Conservation (phyloP, 1,140 invertebrate genomes). For the Akabosia matsudoensis region DNA sequence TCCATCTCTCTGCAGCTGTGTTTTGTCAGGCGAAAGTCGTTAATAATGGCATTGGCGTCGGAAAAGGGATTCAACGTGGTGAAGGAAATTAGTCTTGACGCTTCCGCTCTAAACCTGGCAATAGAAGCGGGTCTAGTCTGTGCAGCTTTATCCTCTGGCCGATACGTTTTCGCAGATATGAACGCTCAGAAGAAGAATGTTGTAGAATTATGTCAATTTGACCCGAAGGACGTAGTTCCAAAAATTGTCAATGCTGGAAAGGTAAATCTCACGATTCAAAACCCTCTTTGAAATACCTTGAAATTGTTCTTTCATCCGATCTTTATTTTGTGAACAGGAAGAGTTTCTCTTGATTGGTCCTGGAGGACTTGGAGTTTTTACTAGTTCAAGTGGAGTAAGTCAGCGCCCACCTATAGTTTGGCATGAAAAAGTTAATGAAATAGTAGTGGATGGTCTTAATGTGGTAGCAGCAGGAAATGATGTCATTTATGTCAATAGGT, state of each 20-base stretch:
- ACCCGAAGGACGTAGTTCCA: constrained; percentile 34
- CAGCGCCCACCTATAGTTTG: constrained; percentile 58
- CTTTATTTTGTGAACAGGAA: constrained; percentile 45
- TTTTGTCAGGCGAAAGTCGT: constrained; percentile 35
- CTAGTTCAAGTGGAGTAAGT: constrained; percentile 57
- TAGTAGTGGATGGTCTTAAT: constrained; percentile 40
- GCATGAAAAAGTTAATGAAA: constrained; percentile 50
- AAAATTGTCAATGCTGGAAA: constrained; percentile 43
- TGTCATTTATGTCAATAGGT: constrained; percentile 41
- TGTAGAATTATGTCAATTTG: constrained; percentile 42
- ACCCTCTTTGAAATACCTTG: not conserved
- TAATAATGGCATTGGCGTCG: constrained; percentile 37
- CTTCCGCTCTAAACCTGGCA: constrained; percentile 30
- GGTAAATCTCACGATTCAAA: constrained; percentile 25
- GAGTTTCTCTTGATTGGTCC: constrained; percentile 53
- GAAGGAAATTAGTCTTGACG: constrained; percentile 40
- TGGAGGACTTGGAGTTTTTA: constrained; percentile 59
- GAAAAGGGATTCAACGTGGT: constrained; percentile 39
- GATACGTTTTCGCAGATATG: constrained; percentile 41
- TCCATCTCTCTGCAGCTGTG: constrained; percentile 34
- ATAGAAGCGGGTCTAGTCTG: constrained; percentile 43
- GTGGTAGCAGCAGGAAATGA: constrained; percentile 40
- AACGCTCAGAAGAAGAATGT: constrained; percentile 31
- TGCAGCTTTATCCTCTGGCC: constrained; percentile 36
- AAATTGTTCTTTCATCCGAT: not conserved